Percentiles rank a stretch among this genome's conserved stretches.
Conservation (phyloP, 2,888 invertebrate genomes). For the Leucoma salicis region DNA sequence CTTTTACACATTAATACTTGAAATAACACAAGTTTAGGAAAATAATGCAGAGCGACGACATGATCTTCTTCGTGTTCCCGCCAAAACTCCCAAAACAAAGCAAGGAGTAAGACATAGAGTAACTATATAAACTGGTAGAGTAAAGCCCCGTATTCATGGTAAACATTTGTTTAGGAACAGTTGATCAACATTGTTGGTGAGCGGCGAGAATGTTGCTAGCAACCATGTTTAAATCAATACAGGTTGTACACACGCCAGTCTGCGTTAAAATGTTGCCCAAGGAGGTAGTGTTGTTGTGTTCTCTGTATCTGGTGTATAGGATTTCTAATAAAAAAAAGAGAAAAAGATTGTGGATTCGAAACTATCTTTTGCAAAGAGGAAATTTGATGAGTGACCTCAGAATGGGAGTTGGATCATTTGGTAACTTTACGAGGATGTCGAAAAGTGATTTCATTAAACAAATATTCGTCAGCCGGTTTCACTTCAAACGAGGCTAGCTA, state of each 20-base stretch:
- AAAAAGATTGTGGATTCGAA: conserved; percentile 25
- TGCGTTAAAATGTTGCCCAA: conserved; percentile 13
- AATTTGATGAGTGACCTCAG: conserved; percentile 29
- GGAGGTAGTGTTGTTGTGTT: conserved; percentile 12
- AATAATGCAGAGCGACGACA: no score
- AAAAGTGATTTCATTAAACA: conserved; percentile 33
- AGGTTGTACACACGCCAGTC: conserved; percentile 9
- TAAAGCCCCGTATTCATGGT: not conserved
- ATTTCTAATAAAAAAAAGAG: conserved; percentile 7
- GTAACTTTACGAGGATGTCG: conserved; percentile 31
- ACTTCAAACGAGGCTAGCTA: conserved; percentile 26
- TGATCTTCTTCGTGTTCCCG: no score
- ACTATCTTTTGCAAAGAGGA: conserved; percentile 26
- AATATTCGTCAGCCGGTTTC: conserved; percentile 30
- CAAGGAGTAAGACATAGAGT: no score
- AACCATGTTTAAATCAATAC: conserved; percentile 12
- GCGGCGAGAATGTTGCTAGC: conserved; percentile 9
- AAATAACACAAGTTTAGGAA: no score
- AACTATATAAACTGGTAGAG: no score
- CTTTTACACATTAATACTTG: no score
- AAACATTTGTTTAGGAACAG: not conserved
- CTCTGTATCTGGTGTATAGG: conserved; percentile 10
- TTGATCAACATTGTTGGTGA: conserved; percentile 3
- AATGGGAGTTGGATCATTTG: conserved; percentile 18
- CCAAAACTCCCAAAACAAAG: no score